Base-by-base conservation (phyloP, 1,140 invertebrate species). In the Diabrotica virgifera region DNA sequence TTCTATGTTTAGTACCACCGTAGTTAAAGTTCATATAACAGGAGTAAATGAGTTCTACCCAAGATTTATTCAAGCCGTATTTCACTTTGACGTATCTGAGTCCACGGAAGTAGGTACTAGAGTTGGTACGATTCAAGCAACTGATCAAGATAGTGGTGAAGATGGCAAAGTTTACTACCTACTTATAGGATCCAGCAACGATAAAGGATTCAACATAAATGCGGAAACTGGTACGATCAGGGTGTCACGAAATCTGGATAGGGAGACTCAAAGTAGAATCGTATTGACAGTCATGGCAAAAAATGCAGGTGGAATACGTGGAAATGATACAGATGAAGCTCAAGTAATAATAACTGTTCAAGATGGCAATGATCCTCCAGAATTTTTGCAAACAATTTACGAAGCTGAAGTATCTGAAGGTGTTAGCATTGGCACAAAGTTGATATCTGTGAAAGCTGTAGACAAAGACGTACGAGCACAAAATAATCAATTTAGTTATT, bases 301-400 rank as follows among this genome's bases (percentile, higher is more conserved):
- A 81, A 98, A 98, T 78, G 86, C 86, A 52, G 95, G 95, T 7
- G 92, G 93, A 36, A 95, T 97, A 65, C 83, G 89, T 51, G 94
- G 94, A 7, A 96, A 97, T 79, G 95, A 98, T 74, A 97, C 94
- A 0, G 95, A 97, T 77, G 93, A 95, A 78, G 95, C 95, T 5
- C 92, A 94, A 80, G 91, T 98, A 0, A 92, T 94, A 36, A 91
- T 98, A 62, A 91, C 90, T 0, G 93, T 97, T 60, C 92, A 96
- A 82, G 95, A 97, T 79, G 94, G 95, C 5, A 97, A 97, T 75
- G 95, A 97, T 83, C 94, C 95, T 5, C 95, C 95, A 0, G 91
- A 95, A 78, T 98, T 98, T 77, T 77, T 90, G 8, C 84, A 92
- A 70, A 82, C 82, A 35, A 76, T 86, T 14, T 96, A 97, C 76